Evolutionary conservation across 2,797 vertebrate genomes (phyloP).

Genomic region (Perodicticus potto): DNA sequence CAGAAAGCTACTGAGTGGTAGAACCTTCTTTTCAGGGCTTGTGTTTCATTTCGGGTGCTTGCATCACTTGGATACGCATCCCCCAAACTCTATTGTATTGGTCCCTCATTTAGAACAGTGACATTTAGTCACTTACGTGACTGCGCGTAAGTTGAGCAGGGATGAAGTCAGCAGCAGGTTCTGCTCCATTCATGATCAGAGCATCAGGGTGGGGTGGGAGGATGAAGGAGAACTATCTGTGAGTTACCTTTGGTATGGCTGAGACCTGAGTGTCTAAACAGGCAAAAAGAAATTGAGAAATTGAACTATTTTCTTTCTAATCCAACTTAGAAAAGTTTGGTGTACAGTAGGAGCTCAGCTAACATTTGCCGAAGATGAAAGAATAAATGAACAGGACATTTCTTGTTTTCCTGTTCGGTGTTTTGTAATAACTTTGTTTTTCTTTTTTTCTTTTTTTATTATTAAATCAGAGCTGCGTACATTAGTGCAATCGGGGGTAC

Average conservation of each 20-base stretch:
- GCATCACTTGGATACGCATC: not conserved
- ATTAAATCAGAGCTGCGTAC: too few species aligned
- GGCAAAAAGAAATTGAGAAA: not conserved
- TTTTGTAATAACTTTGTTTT: not conserved
- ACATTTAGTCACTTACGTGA: too few species aligned
- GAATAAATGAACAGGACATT: not conserved
- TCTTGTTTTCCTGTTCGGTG: not conserved
- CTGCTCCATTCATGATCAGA: not conserved
- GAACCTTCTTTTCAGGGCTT: not conserved
- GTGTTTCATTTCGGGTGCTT: not conserved
- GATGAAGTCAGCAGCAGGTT: not conserved
- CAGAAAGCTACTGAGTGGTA: not conserved
- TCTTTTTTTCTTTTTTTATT: too few species aligned
- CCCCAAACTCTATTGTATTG: not conserved
- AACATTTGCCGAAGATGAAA: not conserved
- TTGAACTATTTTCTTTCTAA: not conserved
- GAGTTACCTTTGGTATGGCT: not conserved
- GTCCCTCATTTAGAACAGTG: not conserved
- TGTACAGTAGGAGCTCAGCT: not conserved
- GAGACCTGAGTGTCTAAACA: not conserved
- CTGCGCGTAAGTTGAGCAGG: not conserved
- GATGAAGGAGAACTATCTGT: not conserved
- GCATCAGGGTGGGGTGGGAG: not conserved
- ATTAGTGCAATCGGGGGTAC: too few species aligned
- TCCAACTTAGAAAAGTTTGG: not conserved